These are phyloP conservation scores for Brachyhypopomus occidentalis DNA, from an alignment of 2,113 vertebrate species.

Conservation along the genomic window DNA sequence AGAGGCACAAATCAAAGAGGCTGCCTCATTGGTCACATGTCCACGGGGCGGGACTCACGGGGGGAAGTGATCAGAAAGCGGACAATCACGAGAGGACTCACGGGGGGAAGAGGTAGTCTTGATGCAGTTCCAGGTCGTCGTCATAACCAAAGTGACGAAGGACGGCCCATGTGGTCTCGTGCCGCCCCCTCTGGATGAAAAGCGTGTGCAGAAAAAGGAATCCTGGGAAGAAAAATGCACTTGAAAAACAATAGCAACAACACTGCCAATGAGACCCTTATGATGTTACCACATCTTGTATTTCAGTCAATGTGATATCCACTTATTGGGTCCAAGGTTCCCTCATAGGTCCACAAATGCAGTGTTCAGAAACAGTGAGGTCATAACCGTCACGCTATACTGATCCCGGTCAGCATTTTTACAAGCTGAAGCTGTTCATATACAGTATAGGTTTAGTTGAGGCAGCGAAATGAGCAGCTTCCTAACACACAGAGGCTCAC, in stretches of 20 bases:
- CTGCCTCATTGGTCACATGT: too few relatives aligned
- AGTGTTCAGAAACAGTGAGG: too few relatives aligned
- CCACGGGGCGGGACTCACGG: slow-evolving; percentile 70
- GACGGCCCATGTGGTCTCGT: slow-evolving; percentile 97
- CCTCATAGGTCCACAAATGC: too few relatives aligned
- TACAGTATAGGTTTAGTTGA: too few relatives aligned
- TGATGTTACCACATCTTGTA: too few relatives aligned
- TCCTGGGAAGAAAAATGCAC: slow-evolving; percentile 71
- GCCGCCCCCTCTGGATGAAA: slow-evolving; percentile 96
- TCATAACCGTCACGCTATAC: too few relatives aligned
- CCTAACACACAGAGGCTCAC: not conserved
- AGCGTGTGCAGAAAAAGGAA: slow-evolving; percentile 97
- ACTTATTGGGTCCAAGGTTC: too few relatives aligned
- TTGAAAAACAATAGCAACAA: too few relatives aligned
- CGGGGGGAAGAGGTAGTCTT: slow-evolving; percentile 91
- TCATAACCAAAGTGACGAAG: slow-evolving; percentile 95
- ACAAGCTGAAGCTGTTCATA: too few relatives aligned
- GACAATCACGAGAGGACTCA: slow-evolving; percentile 76
- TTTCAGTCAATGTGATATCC: too few relatives aligned
- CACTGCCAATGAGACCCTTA: too few relatives aligned
- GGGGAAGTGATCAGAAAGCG: slow-evolving; percentile 81
- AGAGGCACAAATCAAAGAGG: not conserved
- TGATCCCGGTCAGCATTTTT: too few relatives aligned
- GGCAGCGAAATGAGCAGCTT: not conserved
- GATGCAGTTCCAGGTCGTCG: slow-evolving; percentile 91